Percentiles rank a stretch among this genome's conserved stretches.
Evolutionary conservation across 2,888 invertebrate genomes (phyloP).

Genomic region (Chymomyza procnemis): DNA sequence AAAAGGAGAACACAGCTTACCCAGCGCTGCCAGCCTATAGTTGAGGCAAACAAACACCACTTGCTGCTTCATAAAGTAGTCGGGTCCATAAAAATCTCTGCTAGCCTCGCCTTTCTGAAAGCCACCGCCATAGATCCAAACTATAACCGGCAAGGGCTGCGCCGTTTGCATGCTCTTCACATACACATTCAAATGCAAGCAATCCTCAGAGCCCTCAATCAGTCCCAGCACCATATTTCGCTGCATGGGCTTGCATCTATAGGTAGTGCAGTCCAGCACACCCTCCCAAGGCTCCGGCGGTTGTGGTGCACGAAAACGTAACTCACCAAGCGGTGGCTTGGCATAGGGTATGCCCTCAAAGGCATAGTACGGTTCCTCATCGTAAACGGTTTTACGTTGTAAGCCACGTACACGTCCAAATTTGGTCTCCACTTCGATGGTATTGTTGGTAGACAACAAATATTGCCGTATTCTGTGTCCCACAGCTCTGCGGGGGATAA

Average conservation of each 20-base stretch:
- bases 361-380: constrained; percentile 63
- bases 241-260: constrained; percentile 73
- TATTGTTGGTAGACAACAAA: constrained; percentile 63
- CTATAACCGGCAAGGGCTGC: constrained; percentile 77
- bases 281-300: constrained; percentile 78
- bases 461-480: constrained; percentile 65
- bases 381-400: constrained; percentile 64
- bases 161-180: constrained; percentile 56
- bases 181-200: constrained; percentile 80
- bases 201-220: constrained; percentile 80
- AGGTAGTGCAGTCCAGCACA: constrained; percentile 76
- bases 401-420: constrained; percentile 71
- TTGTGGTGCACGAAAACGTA: constrained; percentile 78
- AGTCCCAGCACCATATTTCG: constrained; percentile 65
- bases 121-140: constrained; percentile 80
- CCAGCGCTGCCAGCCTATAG: constrained; percentile 79
- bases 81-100: constrained; percentile 77
- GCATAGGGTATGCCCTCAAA: constrained; percentile 77
- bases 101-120: constrained; percentile 79
- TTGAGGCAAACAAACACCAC: constrained; percentile 79
- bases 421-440: constrained; percentile 56
- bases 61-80: constrained; percentile 79
- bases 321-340: constrained; percentile 73
- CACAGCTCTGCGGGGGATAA: constrained; percentile 45
- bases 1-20: constrained; percentile 41